Base-by-base conservation (phyloP, 1,140 invertebrate species). In the Drosophila repletoides region DNA sequence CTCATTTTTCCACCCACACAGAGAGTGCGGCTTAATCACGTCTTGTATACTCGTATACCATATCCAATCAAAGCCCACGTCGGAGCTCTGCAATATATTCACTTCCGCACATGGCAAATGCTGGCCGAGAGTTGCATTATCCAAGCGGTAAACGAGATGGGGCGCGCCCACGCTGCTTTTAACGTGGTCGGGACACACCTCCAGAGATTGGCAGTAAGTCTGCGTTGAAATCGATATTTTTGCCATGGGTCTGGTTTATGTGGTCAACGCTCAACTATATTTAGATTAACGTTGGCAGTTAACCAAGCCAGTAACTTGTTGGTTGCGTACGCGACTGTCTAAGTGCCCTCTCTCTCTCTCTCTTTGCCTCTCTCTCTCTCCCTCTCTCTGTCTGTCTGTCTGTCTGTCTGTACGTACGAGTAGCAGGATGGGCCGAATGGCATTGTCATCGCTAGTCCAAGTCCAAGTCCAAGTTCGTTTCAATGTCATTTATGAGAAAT, bases 221-320 rank as follows among this genome's bases (percentile, higher is more conserved):
- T 53, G 65, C 48, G 45, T 5, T 67, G 74, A 86, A 83, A 84
- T 84, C 79, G 79, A 84, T 84, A 84, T 58, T 56, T n/a, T 51
- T 34, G 63, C 70, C 38, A 40, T 19, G 38, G 24, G 36, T 22
- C 34, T 43, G 29, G 33, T 34, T 46, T 65, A 58, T 83, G 79
- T 59, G 79, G 80, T 69, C 76, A 71, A 41, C 63, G 71, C 33
- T 46, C 40, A 45, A 59, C 76, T 84, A 86, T 63, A 86, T 86
- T 61, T 84, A 86, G 80, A 46, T 46, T 74, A 56, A 79, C 66
- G 70, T 65, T 74, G 66, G 65, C 66, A 79, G 67, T 79, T 66
- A 77, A 61, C 45, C 28, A 17, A 41, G 38, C 21, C 60, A 64
- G 41, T 40, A 34, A 58, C 64, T 67, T 49, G 63, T 66, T 55